Conservation (phyloP, 53 echinoderm and acorn worm genomes). For the Echinometra lucunter region DNA sequence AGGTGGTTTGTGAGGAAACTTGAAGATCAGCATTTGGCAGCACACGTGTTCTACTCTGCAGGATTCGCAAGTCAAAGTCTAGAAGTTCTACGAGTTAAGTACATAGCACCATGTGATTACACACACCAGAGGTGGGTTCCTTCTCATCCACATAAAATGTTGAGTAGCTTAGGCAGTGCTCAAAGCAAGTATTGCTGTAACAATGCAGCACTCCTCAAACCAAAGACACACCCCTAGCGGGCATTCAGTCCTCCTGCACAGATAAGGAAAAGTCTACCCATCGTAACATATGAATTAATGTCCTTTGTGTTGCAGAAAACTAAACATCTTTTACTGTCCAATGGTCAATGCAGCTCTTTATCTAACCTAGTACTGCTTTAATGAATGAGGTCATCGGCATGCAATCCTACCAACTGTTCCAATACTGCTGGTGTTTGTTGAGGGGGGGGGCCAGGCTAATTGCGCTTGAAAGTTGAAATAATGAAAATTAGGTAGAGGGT, state of each 20-base stretch:
- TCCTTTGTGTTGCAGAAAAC: background rate
- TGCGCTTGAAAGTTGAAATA: conserved; percentile 53
- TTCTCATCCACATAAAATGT: background rate
- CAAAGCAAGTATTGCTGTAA: background rate
- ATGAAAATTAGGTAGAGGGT: background rate
- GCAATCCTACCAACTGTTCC: background rate
- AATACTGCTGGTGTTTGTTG: background rate
- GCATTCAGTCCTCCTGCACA: background rate
- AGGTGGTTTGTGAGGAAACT: background rate
- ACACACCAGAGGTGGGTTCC: conserved; percentile 29
- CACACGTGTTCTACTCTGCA: background rate
- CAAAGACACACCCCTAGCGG: background rate
- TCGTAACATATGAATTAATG: background rate
- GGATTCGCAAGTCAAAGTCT: background rate
- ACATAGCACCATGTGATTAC: conserved; percentile 29
- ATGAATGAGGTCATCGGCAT: conserved; percentile 1
- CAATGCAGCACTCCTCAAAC: background rate
- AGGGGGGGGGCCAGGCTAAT: background rate
- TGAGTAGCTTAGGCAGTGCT: conserved; percentile 25
- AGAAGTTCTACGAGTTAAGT: conserved; percentile 10
- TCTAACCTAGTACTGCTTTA: conserved; percentile 36
- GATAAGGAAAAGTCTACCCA: background rate
- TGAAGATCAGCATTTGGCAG: background rate
- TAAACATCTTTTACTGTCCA: background rate
- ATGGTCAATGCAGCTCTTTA: conserved; percentile 10